Percentiles rank a stretch among this genome's conserved stretches.
Conservation (phyloP, 2,888 invertebrate species). For the Yponomeuta malinellus region DNA sequence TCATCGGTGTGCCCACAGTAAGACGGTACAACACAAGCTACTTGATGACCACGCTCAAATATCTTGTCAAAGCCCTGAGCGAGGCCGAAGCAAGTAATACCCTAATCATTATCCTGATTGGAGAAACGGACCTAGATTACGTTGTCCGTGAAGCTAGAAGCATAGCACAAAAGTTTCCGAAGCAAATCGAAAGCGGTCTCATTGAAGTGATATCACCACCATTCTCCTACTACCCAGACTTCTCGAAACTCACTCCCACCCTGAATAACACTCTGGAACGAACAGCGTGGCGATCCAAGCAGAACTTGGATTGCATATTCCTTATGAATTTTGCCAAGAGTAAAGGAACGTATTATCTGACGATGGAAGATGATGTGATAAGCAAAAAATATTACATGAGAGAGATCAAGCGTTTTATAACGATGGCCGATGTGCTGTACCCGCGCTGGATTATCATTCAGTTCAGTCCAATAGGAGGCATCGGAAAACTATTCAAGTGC, state of each 20-base stretch:
- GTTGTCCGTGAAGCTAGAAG: slow-evolving; percentile 85
- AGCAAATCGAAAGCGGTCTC: slow-evolving; percentile 84
- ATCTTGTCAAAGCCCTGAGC: slow-evolving; percentile 87
- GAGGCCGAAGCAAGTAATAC: slow-evolving; percentile 84
- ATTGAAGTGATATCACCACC: slow-evolving; percentile 94
- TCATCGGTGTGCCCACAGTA: slow-evolving; percentile 93
- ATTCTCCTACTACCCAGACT: slow-evolving; percentile 90
- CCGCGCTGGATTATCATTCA: slow-evolving; percentile 94
- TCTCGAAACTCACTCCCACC: slow-evolving; percentile 83
- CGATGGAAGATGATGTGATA: slow-evolving; percentile 95
- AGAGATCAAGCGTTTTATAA: slow-evolving; percentile 45
- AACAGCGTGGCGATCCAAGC: slow-evolving; percentile 94
- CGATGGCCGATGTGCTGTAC: slow-evolving; percentile 31
- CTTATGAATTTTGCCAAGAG: slow-evolving; percentile 95
- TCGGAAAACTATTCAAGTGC: slow-evolving; percentile 95
- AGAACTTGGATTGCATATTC: slow-evolving; percentile 95
- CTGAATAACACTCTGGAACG: slow-evolving; percentile 91
- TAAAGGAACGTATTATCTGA: slow-evolving; percentile 91
- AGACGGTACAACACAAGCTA: slow-evolving; percentile 92
- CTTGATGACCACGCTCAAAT: slow-evolving; percentile 86
- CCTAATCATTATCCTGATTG: slow-evolving; percentile 90
- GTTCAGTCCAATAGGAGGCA: slow-evolving; percentile 95
- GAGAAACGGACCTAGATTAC: slow-evolving; percentile 88
- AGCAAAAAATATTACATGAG: slow-evolving; percentile 89
- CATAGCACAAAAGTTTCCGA: slow-evolving; percentile 86